phyloP scores from a whole-genome alignment of 2,113 vertebrate genomes.

The Prolemur simus region DNA sequence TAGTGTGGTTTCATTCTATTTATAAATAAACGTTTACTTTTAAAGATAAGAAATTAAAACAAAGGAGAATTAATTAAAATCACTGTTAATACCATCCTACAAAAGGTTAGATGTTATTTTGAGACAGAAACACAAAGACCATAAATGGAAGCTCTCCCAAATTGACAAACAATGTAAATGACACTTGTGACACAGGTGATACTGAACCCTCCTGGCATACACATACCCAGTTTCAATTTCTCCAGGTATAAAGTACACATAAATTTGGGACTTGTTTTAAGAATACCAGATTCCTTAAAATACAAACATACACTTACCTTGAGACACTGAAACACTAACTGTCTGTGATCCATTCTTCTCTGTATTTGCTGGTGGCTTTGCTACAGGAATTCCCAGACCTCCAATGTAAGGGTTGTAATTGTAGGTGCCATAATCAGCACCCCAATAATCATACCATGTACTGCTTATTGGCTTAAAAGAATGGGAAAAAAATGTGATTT shows the following conservation, averaged over 20 bases:
- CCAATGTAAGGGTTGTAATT: conserved; percentile 98
- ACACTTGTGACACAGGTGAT: not conserved
- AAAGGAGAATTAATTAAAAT: conserved; percentile 24
- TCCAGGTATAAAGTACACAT: not conserved
- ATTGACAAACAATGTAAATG: not conserved
- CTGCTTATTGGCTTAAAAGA: conserved; percentile 95
- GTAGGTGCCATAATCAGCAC: conserved; percentile 97
- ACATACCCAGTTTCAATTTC: not conserved
- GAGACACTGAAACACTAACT: conserved; percentile 96
- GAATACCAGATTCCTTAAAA: not conserved
- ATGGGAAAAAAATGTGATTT: not conserved
- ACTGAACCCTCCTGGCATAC: not conserved
- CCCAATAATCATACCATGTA: conserved; percentile 99
- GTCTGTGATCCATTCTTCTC: conserved; percentile 96
- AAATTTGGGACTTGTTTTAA: not conserved
- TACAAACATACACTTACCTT: conserved; percentile 86
- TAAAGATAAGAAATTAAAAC: not conserved
- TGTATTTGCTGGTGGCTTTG: conserved; percentile 91
- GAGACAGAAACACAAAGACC: not conserved
- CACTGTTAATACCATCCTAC: not conserved
- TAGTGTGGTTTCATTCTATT: not conserved
- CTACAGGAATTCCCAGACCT: conserved; percentile 95
- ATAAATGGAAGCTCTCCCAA: not conserved
- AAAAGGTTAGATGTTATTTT: not conserved
- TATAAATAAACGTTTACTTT: conserved; percentile 5